phyloP scores from a whole-genome alignment of 2,113 vertebrate genomes.

The Myotis davidii region DNA sequence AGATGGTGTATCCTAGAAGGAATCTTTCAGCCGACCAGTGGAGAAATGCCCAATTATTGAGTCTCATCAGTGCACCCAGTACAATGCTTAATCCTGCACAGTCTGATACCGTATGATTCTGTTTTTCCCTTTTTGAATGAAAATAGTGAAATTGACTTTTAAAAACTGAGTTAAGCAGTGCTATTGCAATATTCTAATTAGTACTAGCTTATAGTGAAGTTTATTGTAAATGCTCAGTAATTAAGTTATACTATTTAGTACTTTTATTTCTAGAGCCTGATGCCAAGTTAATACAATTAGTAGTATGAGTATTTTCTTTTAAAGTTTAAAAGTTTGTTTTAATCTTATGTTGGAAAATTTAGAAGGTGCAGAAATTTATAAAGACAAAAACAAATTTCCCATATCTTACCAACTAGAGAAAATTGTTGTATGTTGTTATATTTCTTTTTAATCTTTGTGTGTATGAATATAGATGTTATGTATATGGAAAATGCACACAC shows the following conservation, averaged over 20 bases:
- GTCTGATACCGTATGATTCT: constrained; percentile 92
- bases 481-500: background rate
- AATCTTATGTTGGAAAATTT: constrained; percentile 17
- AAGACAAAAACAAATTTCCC: background rate
- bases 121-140: background rate
- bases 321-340: constrained; percentile 38
- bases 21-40: constrained; percentile 99
- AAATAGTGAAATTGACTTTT: background rate
- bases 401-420: constrained; percentile 9
- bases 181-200: background rate
- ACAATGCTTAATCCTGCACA: constrained; percentile 99
- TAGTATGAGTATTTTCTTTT: background rate
- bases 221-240: constrained; percentile 24
- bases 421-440: background rate
- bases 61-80: constrained; percentile 97
- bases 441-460: background rate
- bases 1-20: constrained; percentile 98
- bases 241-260: background rate
- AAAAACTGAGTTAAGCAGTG: background rate
- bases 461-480: background rate
- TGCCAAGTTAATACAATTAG: background rate
- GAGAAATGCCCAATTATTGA: constrained; percentile 98
- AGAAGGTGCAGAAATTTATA: background rate
- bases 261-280: constrained; percentile 27
- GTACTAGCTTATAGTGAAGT: background rate